Evolutionary conservation across 2,113 vertebrate genomes (phyloP).

Genomic region (Urocitellus parryii): DNA sequence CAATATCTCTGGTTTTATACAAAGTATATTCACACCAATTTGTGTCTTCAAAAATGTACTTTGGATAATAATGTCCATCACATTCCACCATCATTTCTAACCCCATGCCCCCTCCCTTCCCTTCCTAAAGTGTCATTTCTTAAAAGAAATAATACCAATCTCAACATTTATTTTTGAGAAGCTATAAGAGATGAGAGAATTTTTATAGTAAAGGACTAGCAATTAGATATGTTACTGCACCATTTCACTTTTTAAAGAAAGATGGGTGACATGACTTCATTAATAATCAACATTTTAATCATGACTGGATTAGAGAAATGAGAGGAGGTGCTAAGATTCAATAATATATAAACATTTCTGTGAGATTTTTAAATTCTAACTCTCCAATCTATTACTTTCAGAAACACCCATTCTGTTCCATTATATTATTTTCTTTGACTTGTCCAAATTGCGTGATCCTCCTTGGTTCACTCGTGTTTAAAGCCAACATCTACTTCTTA

Average conservation of each 20-base stretch:
- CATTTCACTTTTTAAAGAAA: constrained; percentile 12
- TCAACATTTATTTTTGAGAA: not conserved
- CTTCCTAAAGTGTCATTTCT: not conserved
- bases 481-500: not conserved
- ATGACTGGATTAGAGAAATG: not conserved
- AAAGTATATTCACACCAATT: no score
- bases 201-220: not conserved
- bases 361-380: constrained; percentile 28
- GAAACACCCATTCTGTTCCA: not conserved
- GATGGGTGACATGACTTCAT: not conserved
- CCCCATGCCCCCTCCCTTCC: no score
- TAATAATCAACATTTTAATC: constrained; percentile 44
- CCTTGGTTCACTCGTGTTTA: not conserved
- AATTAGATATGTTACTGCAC: not conserved
- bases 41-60: no score
- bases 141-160: not conserved
- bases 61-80: no score
- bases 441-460: not conserved
- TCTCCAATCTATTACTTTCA: not conserved
- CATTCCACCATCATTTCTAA: no score
- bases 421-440: not conserved
- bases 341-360: not conserved
- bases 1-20: no score
- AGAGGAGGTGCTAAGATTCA: not conserved
- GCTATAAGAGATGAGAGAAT: not conserved